Base-by-base conservation (phyloP, 2,113 vertebrate species). In the Coptodon bakossiorum region DNA sequence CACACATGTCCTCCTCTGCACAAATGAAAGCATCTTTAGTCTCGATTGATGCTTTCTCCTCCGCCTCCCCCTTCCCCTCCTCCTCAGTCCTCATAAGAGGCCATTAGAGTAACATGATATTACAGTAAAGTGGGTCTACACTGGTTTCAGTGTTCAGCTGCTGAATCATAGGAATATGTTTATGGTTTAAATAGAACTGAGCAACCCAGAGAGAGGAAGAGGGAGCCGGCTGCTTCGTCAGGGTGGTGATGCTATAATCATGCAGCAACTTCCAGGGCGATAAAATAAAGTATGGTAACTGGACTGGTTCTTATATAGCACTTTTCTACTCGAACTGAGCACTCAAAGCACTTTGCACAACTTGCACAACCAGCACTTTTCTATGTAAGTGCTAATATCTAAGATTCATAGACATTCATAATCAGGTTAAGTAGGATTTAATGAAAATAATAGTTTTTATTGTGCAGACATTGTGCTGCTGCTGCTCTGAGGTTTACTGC, bases 91-190 rank as follows among this genome's bases (percentile, higher is more conserved):
- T 79, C 56, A 22, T 81, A 27, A 36, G n/a, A 63, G 78, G 11
- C 63, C 66, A 85, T 85, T 85, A 78, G 19, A 66, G 87, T 78
- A 45, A 85, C 43, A 36, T 31, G 73, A 84, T 81, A 61, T 38
- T 5, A 36, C 81, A 22, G 40, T 81, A 48, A 84, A 56, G 27
- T 40, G 17, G 40, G 27, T 38, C 59, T 34, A 24, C n/a, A 3
- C 16, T 29, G 43, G 9, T 11, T 52, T 80, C 53, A 86, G 45
- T 48, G 52, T 57, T 73, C 43, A 79, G 53, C 66, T 73, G 43
- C 40, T 85, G 45, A 31, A 27, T 40, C 11, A 22, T 16, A 68
- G 34, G 38, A 80, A 68, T 7, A 14, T 29, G 29, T 34, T 31
- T 50, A 76, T 31, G 71, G 34, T 29, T 48, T 48, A 48, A 48